phyloP scores from a whole-genome alignment of 2,888 invertebrate species.

The Andrena bicolor region DNA sequence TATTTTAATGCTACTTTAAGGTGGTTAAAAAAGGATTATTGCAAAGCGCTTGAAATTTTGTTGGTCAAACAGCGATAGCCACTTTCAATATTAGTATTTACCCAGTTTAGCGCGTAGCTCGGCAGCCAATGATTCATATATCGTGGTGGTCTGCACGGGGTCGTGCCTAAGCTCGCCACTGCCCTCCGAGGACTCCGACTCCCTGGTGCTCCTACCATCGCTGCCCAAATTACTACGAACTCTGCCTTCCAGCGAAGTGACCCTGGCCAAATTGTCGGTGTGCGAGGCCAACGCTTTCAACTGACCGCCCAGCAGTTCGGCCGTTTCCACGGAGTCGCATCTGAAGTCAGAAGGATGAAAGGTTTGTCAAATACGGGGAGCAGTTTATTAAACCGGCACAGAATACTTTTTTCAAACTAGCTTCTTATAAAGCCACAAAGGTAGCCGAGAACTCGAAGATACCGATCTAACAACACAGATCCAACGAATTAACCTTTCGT shows the following conservation, averaged over 20 bases:
- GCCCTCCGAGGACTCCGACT: conserved; percentile 91
- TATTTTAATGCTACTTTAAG: too few species aligned
- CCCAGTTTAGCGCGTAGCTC: conserved; percentile 93
- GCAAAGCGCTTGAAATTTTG: too few species aligned
- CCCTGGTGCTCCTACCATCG: conserved; percentile 87
- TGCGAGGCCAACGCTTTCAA: conserved; percentile 89
- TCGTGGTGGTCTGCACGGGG: conserved; percentile 89
- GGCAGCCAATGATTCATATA: conserved; percentile 96
- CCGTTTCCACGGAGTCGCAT: conserved; percentile 97
- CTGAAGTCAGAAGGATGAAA: conserved; percentile 84
- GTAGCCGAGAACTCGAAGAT: not conserved
- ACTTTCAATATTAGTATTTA: conserved; percentile 70
- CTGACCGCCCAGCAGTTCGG: conserved; percentile 93
- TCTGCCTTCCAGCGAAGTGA: conserved; percentile 91
- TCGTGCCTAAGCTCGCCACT: conserved; percentile 91
- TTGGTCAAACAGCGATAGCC: not conserved
- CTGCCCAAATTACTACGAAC: conserved; percentile 91
- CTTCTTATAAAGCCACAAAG: too few species aligned
- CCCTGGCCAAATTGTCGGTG: conserved; percentile 80
- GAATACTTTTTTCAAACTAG: too few species aligned
- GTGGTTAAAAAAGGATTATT: too few species aligned
- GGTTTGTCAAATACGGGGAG: not conserved
- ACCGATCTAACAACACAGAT: not conserved
- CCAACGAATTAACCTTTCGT: not conserved
- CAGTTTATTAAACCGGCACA: not conserved